phyloP scores from a whole-genome alignment of 1,140 invertebrate species.

The Drosophila bocki region DNA sequence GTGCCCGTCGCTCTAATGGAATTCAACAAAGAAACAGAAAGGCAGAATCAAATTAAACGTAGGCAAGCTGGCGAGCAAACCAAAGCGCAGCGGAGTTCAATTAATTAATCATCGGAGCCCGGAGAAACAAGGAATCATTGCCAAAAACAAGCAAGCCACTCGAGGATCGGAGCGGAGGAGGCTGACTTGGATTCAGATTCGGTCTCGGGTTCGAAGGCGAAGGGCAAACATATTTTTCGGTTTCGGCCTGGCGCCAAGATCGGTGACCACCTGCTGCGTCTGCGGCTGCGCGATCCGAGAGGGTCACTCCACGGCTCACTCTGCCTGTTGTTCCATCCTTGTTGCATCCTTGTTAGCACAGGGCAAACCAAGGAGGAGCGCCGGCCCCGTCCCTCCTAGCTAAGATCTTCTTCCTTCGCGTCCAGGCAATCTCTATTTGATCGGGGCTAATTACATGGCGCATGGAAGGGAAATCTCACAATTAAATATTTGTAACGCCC shows the following conservation, averaged over 20 bases:
- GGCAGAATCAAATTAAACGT: constrained; percentile 76
- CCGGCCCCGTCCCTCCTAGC: background rate
- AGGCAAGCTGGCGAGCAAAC: constrained; percentile 53
- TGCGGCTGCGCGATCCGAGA: constrained; percentile 35
- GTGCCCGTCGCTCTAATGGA: constrained; percentile 62
- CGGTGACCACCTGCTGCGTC: constrained; percentile 80
- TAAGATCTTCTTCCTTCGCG: background rate
- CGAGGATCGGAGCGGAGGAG: constrained; percentile 22
- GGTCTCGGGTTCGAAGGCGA: background rate
- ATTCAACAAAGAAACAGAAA: constrained; percentile 66
- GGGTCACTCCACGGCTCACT: constrained; percentile 13
- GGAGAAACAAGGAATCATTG: constrained; percentile 68
- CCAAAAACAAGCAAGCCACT: constrained; percentile 60
- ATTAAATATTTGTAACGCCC: constrained; percentile 84
- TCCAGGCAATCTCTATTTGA: constrained; percentile 50
- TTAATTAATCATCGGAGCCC: constrained; percentile 73
- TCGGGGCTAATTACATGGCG: constrained; percentile 73
- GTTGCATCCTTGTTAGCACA: constrained; percentile 78
- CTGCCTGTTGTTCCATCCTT: constrained; percentile 10
- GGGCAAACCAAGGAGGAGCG: constrained; percentile 29
- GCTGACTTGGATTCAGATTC: constrained; percentile 11
- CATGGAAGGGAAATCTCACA: constrained; percentile 70
- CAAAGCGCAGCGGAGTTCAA: constrained; percentile 63
- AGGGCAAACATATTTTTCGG: constrained; percentile 12
- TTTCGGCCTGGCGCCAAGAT: constrained; percentile 71